Evolutionary conservation across 2,113 vertebrate genomes (phyloP), one percentile per base, ranked within the genome.

Genomic region (Synodontis membranacea): DNA sequence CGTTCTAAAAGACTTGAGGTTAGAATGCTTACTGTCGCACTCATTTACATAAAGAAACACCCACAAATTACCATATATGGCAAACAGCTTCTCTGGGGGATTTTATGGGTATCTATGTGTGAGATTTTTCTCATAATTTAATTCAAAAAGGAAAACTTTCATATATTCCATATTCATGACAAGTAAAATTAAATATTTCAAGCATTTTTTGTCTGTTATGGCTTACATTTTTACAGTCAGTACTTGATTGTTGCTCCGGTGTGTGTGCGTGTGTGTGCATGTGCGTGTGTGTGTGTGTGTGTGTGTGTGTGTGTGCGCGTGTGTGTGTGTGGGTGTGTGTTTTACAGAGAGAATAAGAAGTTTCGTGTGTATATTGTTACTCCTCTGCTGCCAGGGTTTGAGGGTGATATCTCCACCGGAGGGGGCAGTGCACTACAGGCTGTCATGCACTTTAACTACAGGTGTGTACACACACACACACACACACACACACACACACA

Each of bases 361-460:
- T 99, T 95, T 89, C 96, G 98, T 0, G 98, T 99, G 42, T 99
- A 98, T 2, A 94, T 99, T 64, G 96, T 99, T 91, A 98, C 96
- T 48, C 98, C 98, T 0, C 94, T 99, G 90, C 94, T 99, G 87
- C 98, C 98, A 0, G 98, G 98, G 0, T 99, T 99, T 6, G 98
- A 99, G 91, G 98, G 97, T 15, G 98, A 99, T 93, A 99, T 99
- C 91, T 97, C 96, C 0, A 99, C 97, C 0, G 98, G 98, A 0
- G 98, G 98, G 86, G 97, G 98, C 2, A 98, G 93, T 0, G 97
- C 98, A 0, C 92, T 99, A 23, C 98, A 99, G 92, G 97, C 97
- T 0, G 96, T 99, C 66, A 99, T 99, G 98, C 98, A 99, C 93
- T 99, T 98, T 93, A 99, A 99, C 94, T 98, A 97, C 96, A 98